Conservation (phyloP, 2,888 invertebrate genomes). For the Melikaiella ostensackeni region DNA sequence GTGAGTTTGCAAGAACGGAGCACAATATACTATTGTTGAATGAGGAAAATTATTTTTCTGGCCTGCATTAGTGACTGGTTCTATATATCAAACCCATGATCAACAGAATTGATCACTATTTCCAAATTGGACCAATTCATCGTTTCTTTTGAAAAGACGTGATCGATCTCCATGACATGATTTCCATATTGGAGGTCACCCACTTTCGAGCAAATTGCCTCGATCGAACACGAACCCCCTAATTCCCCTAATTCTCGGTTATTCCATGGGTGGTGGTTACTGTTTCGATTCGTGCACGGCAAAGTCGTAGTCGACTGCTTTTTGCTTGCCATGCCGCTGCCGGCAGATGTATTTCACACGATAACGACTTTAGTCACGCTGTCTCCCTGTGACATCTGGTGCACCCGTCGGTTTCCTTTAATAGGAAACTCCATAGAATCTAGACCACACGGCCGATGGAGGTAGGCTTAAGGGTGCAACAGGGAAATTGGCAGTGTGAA, state of each 20-base stretch:
- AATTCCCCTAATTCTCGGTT: slow-evolving; percentile 27
- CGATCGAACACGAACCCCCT: slow-evolving; percentile 30
- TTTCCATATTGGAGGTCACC: slow-evolving; percentile 16
- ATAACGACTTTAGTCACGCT: slow-evolving; percentile 67
- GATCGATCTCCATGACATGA: neutral
- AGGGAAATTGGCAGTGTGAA: slow-evolving; percentile 59
- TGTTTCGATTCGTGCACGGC: slow-evolving; percentile 2
- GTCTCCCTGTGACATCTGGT: slow-evolving; percentile 68
- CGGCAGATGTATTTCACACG: slow-evolving; percentile 66
- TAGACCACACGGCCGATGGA: slow-evolving; percentile 42
- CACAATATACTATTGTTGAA: no score
- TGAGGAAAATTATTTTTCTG: no score
- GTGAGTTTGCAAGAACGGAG: no score
- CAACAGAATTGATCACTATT: neutral
- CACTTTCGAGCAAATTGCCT: slow-evolving; percentile 17
- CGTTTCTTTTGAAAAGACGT: neutral
- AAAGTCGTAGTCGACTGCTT: slow-evolving; percentile 41
- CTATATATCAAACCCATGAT: neutral
- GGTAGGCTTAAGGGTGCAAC: slow-evolving; percentile 49
- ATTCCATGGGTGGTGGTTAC: slow-evolving; percentile 20
- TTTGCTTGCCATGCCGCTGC: slow-evolving; percentile 43
- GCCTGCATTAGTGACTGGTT: neutral
- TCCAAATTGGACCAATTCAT: neutral
- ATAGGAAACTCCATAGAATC: slow-evolving; percentile 58
- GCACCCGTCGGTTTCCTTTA: slow-evolving; percentile 54